Conservation (phyloP, 2,113 vertebrate genomes). For the Orientallactaga bullata region DNA sequence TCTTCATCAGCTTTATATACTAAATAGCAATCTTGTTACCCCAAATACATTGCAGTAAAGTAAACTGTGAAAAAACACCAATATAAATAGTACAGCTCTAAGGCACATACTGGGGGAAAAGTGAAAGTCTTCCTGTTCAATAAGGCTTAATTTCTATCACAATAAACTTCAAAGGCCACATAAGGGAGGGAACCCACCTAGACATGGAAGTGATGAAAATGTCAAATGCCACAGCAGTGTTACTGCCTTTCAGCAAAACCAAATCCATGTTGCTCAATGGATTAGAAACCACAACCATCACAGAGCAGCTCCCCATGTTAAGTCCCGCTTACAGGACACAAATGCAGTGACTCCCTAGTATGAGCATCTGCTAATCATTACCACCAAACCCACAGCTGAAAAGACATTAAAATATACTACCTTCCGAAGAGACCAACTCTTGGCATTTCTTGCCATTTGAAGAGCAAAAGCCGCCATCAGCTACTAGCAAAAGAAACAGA, state of each 20-base stretch:
- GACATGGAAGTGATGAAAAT: slow-evolving; percentile 62
- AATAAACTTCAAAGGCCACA: slow-evolving; percentile 58
- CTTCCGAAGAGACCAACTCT: slow-evolving; percentile 35
- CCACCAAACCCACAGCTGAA: slow-evolving; percentile 56
- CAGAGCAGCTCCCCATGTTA: slow-evolving; percentile 51
- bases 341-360: slow-evolving; percentile 39
- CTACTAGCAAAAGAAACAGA: neutral
- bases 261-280: slow-evolving; percentile 72
- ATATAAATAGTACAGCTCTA: slow-evolving; percentile 56
- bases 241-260: slow-evolving; percentile 71
- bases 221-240: slow-evolving; percentile 53
- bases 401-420: slow-evolving; percentile 60
- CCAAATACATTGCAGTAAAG: slow-evolving; percentile 61
- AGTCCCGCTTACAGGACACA: slow-evolving; percentile 55
- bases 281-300: neutral
- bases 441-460: slow-evolving; percentile 44
- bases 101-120: neutral
- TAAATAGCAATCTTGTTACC: slow-evolving; percentile 70
- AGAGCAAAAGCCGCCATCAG: slow-evolving; percentile 24
- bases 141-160: slow-evolving; percentile 73
- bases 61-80: slow-evolving; percentile 71
- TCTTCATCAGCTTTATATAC: slow-evolving; percentile 65
- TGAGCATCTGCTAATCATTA: slow-evolving; percentile 74
- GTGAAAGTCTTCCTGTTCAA: slow-evolving; percentile 39
- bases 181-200: slow-evolving; percentile 58